Evolutionary conservation across 2,888 invertebrate genomes (phyloP).

Genomic region (Amblyjoppa fuscipennis): DNA sequence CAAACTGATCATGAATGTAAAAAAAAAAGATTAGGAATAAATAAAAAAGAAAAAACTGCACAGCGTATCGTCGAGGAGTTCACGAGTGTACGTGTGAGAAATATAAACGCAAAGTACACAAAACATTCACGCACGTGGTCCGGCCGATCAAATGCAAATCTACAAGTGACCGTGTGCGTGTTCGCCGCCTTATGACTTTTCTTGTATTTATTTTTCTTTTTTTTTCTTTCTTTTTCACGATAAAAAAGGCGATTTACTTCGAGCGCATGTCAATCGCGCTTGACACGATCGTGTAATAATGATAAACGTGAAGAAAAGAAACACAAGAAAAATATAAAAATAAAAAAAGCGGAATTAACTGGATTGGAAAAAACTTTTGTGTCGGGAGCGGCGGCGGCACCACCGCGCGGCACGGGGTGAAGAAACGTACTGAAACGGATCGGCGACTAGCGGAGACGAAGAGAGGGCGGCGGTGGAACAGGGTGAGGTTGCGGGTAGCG

Average conservation of each 20-base stretch:
- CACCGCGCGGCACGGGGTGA: conserved; percentile 73
- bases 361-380: conserved; percentile 50
- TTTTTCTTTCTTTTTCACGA: neutral
- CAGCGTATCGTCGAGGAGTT: neutral
- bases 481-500: conserved; percentile 52
- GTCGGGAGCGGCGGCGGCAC: conserved; percentile 65
- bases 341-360: neutral
- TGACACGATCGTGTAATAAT: neutral
- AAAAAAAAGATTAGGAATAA: conserved; percentile 7
- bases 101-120: conserved; percentile 9
- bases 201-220: no score
- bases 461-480: conserved; percentile 57
- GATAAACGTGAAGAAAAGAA: neutral
- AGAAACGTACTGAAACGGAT: conserved; percentile 75
- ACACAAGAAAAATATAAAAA: conserved; percentile 4
- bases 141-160: neutral
- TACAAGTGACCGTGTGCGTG: conserved; percentile 19
- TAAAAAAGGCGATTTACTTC: neutral
- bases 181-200: conserved; percentile 5
- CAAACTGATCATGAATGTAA: neutral
- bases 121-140: conserved; percentile 56
- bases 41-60: conserved; percentile 3
- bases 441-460: conserved; percentile 72
- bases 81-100: conserved; percentile 16
- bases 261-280: neutral